Evolutionary conservation across 2,797 vertebrate genomes (phyloP).

Genomic region (Prionace glauca): DNA sequence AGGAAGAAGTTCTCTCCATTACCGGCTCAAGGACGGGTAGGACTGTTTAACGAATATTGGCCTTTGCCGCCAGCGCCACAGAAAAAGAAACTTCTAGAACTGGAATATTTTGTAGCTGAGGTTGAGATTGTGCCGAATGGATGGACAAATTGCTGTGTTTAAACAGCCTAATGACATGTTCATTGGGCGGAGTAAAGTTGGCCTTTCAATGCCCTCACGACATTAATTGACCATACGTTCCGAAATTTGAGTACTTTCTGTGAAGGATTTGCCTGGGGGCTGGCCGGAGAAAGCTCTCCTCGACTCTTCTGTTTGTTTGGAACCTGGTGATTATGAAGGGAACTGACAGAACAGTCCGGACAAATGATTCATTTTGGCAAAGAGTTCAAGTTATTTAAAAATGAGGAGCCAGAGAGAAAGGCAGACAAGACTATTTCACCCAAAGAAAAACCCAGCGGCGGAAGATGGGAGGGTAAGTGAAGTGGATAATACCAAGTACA

Average conservation of each 20-base stretch:
- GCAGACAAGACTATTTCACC: background rate
- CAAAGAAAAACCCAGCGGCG: background rate
- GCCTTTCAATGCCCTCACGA: background rate
- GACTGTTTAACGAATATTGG: too few relatives aligned
- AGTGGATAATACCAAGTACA: background rate
- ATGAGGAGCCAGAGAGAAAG: background rate
- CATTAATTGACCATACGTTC: too few relatives aligned
- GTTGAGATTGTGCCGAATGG: background rate
- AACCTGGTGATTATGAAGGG: background rate
- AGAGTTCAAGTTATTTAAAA: background rate
- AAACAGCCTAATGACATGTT: background rate
- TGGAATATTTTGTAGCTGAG: background rate
- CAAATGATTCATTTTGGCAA: background rate
- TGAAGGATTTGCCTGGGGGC: background rate
- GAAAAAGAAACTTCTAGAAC: too few relatives aligned
- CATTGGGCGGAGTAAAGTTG: background rate
- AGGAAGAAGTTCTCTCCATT: background rate
- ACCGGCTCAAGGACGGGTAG: background rate
- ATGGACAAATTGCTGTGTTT: background rate
- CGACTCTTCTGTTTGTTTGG: background rate
- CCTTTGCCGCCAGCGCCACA: too few relatives aligned
- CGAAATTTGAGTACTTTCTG: background rate
- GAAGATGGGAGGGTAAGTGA: background rate
- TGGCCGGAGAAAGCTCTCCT: background rate
- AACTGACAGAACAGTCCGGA: too few relatives aligned